Percentiles rank a stretch among this genome's conserved stretches.
Evolutionary conservation across 1,140 invertebrate species (phyloP).

Genomic region (Calephelis virginiensis): DNA sequence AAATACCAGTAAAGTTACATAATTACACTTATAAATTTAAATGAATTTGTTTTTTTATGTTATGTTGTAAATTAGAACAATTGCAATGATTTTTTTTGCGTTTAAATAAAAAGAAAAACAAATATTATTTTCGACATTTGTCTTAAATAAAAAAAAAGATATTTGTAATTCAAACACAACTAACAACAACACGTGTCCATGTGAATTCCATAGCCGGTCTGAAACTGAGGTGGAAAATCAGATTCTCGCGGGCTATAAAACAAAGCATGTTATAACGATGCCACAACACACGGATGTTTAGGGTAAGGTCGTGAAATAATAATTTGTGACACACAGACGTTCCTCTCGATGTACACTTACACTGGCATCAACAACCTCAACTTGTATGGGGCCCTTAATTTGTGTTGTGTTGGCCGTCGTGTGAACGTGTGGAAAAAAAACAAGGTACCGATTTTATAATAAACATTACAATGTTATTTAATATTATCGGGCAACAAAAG

Average conservation of each 20-base stretch:
- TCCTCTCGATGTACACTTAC: constrained; percentile 66
- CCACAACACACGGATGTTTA: constrained; percentile 59
- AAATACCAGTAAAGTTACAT: too few relatives aligned
- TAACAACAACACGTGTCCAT: constrained; percentile 16
- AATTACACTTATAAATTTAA: too few relatives aligned
- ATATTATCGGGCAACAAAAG: constrained; percentile 16
- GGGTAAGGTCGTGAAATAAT: constrained; percentile 57
- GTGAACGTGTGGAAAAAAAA: constrained; percentile 75
- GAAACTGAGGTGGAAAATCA: constrained; percentile 10
- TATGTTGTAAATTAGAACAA: too few relatives aligned
- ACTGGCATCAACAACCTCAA: constrained; percentile 73
- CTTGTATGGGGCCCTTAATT: constrained; percentile 72
- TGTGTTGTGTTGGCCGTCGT: constrained; percentile 58
- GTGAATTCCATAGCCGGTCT: constrained; percentile 13
- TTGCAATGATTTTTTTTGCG: too few relatives aligned
- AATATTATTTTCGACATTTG: too few relatives aligned
- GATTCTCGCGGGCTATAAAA: constrained; percentile 18
- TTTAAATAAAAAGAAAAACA: too few relatives aligned
- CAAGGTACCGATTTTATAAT: constrained; percentile 59
- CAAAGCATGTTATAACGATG: constrained; percentile 43
- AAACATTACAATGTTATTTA: constrained; percentile 28
- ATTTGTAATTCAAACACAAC: background rate
- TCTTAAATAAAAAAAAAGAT: too few relatives aligned
- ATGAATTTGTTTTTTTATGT: too few relatives aligned
- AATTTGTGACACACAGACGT: constrained; percentile 68